phyloP scores from a whole-genome alignment of 2,113 vertebrate species.

The Nettapus auritus region DNA sequence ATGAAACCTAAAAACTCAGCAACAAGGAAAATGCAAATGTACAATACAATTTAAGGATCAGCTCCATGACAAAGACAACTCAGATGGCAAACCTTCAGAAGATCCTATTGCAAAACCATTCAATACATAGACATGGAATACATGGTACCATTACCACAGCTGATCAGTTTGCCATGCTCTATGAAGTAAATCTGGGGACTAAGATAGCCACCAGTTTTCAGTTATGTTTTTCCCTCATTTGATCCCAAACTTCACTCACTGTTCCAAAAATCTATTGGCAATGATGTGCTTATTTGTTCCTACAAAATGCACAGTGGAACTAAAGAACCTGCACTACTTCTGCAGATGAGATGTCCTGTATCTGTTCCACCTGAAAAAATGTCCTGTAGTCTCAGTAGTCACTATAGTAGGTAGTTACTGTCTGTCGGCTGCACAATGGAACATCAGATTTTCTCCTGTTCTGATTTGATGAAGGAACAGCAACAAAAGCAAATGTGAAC shows the following conservation, averaged over 20 bases:
- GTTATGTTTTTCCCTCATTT: background rate
- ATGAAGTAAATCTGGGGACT: background rate
- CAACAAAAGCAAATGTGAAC: background rate
- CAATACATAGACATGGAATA: background rate
- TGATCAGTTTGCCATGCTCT: background rate
- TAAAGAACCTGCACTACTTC: background rate
- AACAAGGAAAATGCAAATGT: background rate
- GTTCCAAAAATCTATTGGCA: slow-evolving; percentile 40
- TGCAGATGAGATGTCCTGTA: background rate
- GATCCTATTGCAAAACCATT: background rate
- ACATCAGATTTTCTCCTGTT: background rate
- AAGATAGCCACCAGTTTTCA: background rate
- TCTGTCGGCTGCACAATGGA: background rate
- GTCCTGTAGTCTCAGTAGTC: background rate
- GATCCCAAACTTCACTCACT: background rate
- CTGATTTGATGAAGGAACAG: background rate
- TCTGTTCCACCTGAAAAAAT: slow-evolving; percentile 5
- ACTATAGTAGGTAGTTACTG: background rate
- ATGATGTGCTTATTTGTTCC: background rate
- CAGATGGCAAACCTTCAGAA: background rate
- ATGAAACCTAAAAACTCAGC: background rate
- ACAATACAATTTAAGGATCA: background rate
- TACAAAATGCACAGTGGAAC: background rate
- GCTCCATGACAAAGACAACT: background rate
- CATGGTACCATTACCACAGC: rapidly evolving